Conservation (phyloP, 2,888 invertebrate species). For the Pseudeuparius sepicola region DNA sequence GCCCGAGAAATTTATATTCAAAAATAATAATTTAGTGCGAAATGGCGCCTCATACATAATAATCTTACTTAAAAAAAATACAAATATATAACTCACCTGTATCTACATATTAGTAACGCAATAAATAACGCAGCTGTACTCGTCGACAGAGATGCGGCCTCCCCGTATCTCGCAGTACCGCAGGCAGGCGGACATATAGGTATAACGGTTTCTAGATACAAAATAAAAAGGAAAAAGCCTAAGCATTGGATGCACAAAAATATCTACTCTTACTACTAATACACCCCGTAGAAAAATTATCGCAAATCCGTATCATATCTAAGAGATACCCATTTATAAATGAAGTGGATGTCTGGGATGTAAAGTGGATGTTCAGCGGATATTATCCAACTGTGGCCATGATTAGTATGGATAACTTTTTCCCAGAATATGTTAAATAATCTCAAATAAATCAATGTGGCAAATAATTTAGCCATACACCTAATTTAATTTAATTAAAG, state of each 20-base stretch:
- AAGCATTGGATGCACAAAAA: slow-evolving; percentile 13
- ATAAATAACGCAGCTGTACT: slow-evolving; percentile 44
- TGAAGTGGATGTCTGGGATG: no score
- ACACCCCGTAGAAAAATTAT: neutral
- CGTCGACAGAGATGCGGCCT: slow-evolving; percentile 43
- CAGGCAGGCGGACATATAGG: slow-evolving; percentile 92
- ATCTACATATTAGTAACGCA: slow-evolving; percentile 40
- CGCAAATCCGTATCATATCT: slow-evolving; percentile 2
- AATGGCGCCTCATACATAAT: slow-evolving; percentile 23
- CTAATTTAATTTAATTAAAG: no score
- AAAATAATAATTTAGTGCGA: no score
- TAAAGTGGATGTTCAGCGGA: no score
- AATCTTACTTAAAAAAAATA: no score
- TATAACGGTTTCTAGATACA: slow-evolving; percentile 71
- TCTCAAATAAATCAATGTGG: neutral
- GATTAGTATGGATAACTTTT: neutral
- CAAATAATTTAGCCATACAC: no score
- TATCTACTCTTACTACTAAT: slow-evolving; percentile 5
- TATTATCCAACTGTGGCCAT: no score
- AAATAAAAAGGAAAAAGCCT: slow-evolving; percentile 22
- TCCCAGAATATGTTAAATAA: neutral
- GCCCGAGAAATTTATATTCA: no score
- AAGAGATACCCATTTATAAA: slow-evolving; percentile 1
- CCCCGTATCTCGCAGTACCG: slow-evolving; percentile 55
- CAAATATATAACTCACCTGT: slow-evolving; percentile 40